Evolutionary conservation across 2,888 invertebrate genomes (phyloP).

Genomic region (Eupithecia pulchellata): DNA sequence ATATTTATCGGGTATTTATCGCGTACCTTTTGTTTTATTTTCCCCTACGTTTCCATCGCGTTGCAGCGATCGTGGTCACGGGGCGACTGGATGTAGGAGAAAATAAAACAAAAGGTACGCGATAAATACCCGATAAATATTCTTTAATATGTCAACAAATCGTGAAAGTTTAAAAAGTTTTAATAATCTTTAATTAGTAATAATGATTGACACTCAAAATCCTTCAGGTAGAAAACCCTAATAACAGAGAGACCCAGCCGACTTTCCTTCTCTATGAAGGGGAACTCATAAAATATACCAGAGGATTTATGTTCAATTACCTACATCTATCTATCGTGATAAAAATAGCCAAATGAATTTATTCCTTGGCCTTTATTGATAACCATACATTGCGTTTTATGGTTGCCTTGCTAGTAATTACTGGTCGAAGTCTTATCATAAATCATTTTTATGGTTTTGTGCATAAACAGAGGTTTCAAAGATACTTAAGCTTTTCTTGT

Average conservation of each 20-base stretch:
- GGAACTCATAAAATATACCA: constrained; percentile 56
- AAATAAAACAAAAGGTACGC: no score
- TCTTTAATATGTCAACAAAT: no score
- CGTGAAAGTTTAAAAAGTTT: no score
- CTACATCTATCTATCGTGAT: constrained; percentile 55
- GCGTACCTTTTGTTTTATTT: no score
- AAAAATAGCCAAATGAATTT: constrained; percentile 59
- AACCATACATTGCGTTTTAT: constrained; percentile 32
- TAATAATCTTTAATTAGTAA: no score
- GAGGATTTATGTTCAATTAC: constrained; percentile 64
- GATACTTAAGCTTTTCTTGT: not conserved
- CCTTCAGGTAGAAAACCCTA: not conserved
- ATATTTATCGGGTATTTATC: no score
- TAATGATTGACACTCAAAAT: no score
- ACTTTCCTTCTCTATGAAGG: constrained; percentile 14
- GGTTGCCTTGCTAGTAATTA: constrained; percentile 26
- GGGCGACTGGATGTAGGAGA: no score
- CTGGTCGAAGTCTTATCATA: constrained; percentile 18
- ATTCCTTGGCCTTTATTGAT: constrained; percentile 35
- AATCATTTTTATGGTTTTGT: constrained; percentile 27
- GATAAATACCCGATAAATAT: no score
- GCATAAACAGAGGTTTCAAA: constrained; percentile 18
- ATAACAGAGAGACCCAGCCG: constrained; percentile 8
- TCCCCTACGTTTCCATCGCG: no score
- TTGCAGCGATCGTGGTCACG: no score